Base-by-base conservation (phyloP, 37 sponge, comb jelly and placozoan species). In the Spongilla lacustris region DNA sequence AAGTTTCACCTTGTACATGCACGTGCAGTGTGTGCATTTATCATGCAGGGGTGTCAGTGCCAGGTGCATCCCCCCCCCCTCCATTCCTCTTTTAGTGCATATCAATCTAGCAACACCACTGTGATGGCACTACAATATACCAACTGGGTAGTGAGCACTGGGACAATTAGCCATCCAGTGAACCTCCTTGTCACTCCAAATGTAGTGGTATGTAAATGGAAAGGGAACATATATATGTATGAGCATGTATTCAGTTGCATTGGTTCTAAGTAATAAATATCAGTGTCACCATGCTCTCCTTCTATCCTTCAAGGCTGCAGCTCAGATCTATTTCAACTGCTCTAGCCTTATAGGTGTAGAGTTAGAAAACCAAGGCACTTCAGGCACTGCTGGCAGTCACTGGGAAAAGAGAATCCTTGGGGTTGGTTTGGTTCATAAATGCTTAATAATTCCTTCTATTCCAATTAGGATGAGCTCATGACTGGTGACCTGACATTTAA, bases 281-380 rank as follows among this genome's bases (percentile, higher is more conserved):
- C 46, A n/a, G n/a, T 46, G 8, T 46, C 46, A 4, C 46, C 46
- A n/a, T n/a, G 8, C 46, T 8, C 46, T 8, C 46, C 46, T 8
- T 8, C 46, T 58, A 1, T 58, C 19, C 21, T 17, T 58, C 19
- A 73, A 94, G 94, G 46, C 26, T 35, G 93, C 81, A 29, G 96
- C 79, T 5, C 69, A 81, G 66, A 41, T 30, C 4, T 91, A 96
- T 78, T 96, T 96, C 71, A 72, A 81, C 74, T 96, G 93, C 58
- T 46, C 86, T 27, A 69, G 32, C 23, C 71, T 96, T 50, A 37
- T 21, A 33, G 96, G 96, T 24, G 87, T 87, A 31, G 93, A 93
- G 84, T 81, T 96, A 48, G 96, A 96, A 91, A 88, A 90, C 79
- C 93, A 96, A 85, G 96, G 96, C 13, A 89, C 84, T 0, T 36